These are phyloP conservation scores for Agrochola litura DNA, from an alignment of 2,888 invertebrate genomes.

Conservation along the genomic window DNA sequence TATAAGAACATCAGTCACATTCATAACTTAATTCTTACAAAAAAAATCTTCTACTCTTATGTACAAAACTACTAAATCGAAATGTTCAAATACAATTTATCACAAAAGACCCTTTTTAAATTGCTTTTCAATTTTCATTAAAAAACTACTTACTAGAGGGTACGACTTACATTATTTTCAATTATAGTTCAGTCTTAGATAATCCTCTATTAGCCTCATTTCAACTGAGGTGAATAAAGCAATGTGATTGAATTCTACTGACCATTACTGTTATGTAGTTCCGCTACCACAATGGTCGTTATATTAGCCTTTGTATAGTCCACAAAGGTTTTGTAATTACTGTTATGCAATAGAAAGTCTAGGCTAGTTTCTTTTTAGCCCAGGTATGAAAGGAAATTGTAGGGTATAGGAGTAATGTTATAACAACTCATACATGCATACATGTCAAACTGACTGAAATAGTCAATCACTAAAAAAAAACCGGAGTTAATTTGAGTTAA, in stretches of 20 bases:
- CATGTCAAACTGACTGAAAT: neutral
- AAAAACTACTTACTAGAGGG: slow-evolving; percentile 1
- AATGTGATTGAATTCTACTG: slow-evolving; percentile 52
- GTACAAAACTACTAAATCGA: neutral
- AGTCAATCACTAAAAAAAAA: neutral
- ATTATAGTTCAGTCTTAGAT: slow-evolving; percentile 37
- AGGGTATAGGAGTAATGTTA: neutral
- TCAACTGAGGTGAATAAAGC: slow-evolving; percentile 14
- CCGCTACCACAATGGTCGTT: slow-evolving; percentile 35
- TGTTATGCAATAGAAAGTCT: slow-evolving; percentile 44
- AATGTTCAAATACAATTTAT: neutral
- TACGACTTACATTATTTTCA: slow-evolving; percentile 1
- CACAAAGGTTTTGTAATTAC: slow-evolving; percentile 37
- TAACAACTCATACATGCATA: neutral
- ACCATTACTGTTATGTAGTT: slow-evolving; percentile 44
- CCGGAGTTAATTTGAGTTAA: neutral
- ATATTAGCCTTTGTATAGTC: slow-evolving; percentile 46
- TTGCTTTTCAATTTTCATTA: neutral
- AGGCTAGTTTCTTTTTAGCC: slow-evolving; percentile 22
- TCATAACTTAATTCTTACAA: neutral
- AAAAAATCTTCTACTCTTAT: neutral
- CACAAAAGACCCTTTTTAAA: slow-evolving; percentile 1
- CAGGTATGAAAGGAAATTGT: slow-evolving; percentile 5
- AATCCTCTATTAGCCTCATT: slow-evolving; percentile 53
- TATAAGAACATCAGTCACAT: neutral